phyloP scores from a whole-genome alignment of 2,113 vertebrate genomes.

The Lonchura striata region DNA sequence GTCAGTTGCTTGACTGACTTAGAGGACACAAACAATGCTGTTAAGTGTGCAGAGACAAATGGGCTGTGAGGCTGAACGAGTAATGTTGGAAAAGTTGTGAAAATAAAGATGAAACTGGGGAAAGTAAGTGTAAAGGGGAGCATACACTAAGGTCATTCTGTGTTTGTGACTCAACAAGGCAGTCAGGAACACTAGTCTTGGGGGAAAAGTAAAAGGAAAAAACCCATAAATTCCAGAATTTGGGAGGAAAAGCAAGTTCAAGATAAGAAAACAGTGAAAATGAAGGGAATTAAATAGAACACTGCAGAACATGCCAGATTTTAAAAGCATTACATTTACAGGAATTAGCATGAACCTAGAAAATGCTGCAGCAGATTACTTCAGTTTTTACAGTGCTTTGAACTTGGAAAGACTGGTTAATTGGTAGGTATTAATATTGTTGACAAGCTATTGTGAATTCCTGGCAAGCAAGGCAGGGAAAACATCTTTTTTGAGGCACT shows the following conservation, averaged over 20 bases:
- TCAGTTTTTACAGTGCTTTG: slow-evolving; percentile 22
- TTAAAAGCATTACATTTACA: neutral
- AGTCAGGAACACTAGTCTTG: neutral
- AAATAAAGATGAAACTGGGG: neutral
- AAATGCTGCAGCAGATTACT: slow-evolving; percentile 6
- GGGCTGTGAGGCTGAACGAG: neutral
- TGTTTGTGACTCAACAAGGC: neutral
- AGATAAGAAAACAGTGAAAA: neutral
- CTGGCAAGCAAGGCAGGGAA: neutral
- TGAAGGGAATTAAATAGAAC: neutral
- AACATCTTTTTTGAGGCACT: neutral
- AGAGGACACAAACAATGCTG: neutral
- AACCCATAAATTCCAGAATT: neutral
- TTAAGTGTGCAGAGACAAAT: neutral
- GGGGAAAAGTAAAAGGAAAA: rapidly evolving
- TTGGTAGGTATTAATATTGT: slow-evolving; percentile 20
- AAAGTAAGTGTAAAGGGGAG: neutral
- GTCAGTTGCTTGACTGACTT: neutral
- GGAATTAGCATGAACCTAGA: slow-evolving; percentile 2
- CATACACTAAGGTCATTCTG: neutral
- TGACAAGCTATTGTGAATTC: neutral
- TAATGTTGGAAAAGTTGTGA: neutral
- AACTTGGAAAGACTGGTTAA: slow-evolving; percentile 7
- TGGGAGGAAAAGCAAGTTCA: neutral
- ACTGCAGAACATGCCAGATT: neutral